Base-by-base conservation (phyloP, 2,888 invertebrate species). In the Noctuana brunneofusca region DNA sequence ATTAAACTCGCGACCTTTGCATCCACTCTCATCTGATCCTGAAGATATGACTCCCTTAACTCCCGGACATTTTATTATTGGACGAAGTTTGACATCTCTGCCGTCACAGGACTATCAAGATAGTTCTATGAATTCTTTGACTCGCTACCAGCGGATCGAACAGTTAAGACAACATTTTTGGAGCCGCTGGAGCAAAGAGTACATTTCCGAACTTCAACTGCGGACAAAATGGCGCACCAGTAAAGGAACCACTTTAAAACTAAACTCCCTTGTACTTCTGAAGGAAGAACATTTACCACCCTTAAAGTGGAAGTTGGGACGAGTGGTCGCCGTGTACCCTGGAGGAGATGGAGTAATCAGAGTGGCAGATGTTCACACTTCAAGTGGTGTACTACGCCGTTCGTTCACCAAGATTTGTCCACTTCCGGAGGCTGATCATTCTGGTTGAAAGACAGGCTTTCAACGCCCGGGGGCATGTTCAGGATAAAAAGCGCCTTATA, bases 111-210 rank as follows among this genome's bases (percentile, higher is more conserved):
- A 38, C 43, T 53, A 30, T 11, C 4, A 55, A 46, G 60, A 59
- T 16, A 24, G 9, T 11, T 35, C 16, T 11, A 11, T 5, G 0
- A 38, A 50, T 18, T n/a, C 24, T 0, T 32, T 65, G 4, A 48
- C 55, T 16, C 49, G 68, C 8, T 67, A 32, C 12, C 60, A 66
- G 20, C 58, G 57, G 0, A 53, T 69, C 1, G 60, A 67, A 35
- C 64, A 64, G 16, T 35, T 64, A 1, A 53, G 64, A 0, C 62
- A 65, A 14, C 67, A 67, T 46, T 69, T 67, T 52, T 68, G 68
- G 69, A 16, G 43, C 18, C 50, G 68, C 2, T 68, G 69, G 69
- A 53, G 52, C n/a, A 64, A 60, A 2, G 67, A 69, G 27, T 69
- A 65, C 30, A 30, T 69, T 18, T 43, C 65, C 0, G 67, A 68